phyloP scores from a whole-genome alignment of 2,888 invertebrate genomes.

The Villa cingulata region DNA sequence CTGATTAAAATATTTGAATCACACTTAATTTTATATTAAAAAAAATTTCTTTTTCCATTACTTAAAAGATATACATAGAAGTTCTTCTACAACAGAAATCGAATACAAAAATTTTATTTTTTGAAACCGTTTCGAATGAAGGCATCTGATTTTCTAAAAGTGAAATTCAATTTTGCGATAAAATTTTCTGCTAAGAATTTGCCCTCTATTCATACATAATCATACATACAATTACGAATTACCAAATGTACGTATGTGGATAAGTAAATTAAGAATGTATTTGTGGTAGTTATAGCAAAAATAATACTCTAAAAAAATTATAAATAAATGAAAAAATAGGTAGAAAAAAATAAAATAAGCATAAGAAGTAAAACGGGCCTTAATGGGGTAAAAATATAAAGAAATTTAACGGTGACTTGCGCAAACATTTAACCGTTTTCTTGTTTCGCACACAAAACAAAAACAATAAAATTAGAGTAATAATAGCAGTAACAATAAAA shows the following conservation, averaged over 20 bases:
- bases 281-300: no score
- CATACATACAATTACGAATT: not conserved
- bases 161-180: constrained; percentile 4
- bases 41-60: not conserved
- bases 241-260: not conserved
- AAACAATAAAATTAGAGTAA: not conserved
- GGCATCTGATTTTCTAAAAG: constrained; percentile 11
- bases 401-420: constrained; percentile 11
- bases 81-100: not conserved
- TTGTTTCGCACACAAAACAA: no score
- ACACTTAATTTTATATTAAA: no score
- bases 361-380: not conserved
- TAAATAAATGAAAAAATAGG: not conserved
- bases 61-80: not conserved
- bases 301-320: no score
- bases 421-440: constrained; percentile 13
- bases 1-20: no score
- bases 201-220: not conserved
- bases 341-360: not conserved
- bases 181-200: constrained; percentile 7
- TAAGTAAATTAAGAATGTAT: no score
- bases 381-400: constrained; percentile 2
- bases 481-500: not conserved
- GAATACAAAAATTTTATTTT: not conserved
- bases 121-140: constrained; percentile 10